These are phyloP conservation scores for Cyphomyrus discorhynchus DNA, from an alignment of 2,113 vertebrate species.

Conservation along the genomic window DNA sequence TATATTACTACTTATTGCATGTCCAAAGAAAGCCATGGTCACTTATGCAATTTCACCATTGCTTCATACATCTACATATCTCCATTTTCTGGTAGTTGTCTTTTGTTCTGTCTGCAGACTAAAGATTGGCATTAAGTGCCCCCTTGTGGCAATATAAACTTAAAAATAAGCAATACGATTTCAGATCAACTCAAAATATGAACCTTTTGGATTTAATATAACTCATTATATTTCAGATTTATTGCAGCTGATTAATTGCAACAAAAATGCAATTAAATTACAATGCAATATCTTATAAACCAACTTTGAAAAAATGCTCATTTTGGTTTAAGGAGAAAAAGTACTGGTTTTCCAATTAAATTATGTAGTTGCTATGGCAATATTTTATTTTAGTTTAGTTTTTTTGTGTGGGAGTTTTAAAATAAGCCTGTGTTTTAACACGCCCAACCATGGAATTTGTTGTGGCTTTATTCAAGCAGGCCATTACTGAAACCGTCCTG, in stretches of 20 bases:
- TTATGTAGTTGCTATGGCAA: background rate
- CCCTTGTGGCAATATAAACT: background rate
- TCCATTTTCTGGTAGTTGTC: background rate
- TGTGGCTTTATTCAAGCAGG: conserved; percentile 43
- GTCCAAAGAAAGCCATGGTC: background rate
- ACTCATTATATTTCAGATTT: background rate
- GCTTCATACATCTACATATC: background rate
- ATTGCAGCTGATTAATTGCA: no score
- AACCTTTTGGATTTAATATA: background rate
- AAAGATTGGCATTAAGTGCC: background rate
- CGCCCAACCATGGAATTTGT: conserved; percentile 6
- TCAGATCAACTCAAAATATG: background rate
- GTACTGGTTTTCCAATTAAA: background rate
- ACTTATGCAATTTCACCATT: background rate
- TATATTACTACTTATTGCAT: background rate
- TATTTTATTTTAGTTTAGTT: background rate
- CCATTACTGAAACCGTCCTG: conserved; percentile 23
- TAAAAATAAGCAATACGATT: background rate
- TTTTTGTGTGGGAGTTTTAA: conserved; percentile 20
- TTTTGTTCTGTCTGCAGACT: background rate
- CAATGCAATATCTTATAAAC: background rate
- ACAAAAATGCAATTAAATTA: background rate
- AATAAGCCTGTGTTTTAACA: conserved; percentile 8
- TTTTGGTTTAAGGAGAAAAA: background rate
- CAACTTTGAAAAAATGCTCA: background rate